phyloP scores from a whole-genome alignment of 2,888 invertebrate species.

The Acronicta aceris region DNA sequence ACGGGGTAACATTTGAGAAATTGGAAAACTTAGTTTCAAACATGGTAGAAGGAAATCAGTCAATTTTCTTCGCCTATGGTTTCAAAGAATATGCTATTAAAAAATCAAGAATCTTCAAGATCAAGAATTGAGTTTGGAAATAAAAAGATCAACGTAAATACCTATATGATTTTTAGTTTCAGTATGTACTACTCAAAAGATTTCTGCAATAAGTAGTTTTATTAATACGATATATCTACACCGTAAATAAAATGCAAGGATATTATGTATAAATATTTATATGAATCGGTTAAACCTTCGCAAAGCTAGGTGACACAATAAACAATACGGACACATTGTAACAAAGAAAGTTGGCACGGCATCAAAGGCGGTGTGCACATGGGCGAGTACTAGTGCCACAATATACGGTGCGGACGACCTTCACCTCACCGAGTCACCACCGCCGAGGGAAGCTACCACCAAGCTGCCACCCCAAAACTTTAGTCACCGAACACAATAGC shows the following conservation, averaged over 20 bases:
- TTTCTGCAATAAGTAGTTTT: conserved; percentile 8
- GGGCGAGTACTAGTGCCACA: conserved; percentile 66
- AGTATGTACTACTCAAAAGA: neutral
- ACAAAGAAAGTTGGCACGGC: conserved; percentile 56
- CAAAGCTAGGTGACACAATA: conserved; percentile 50
- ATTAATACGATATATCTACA: conserved; percentile 6
- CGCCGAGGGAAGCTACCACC: conserved; percentile 65
- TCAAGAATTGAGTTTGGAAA: no score
- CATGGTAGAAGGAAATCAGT: no score
- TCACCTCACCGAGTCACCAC: conserved; percentile 50
- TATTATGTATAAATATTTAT: conserved; percentile 20
- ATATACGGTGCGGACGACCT: conserved; percentile 65
- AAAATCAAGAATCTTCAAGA: no score
- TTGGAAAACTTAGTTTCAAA: no score
- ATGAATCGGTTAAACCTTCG: conserved; percentile 42
- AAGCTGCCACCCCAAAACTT: conserved; percentile 73
- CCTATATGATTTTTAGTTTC: no score
- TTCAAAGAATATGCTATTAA: no score
- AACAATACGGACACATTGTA: conserved; percentile 44
- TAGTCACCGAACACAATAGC: conserved; percentile 85
- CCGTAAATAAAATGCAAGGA: conserved; percentile 22
- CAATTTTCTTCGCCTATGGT: no score
- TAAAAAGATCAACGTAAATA: neutral
- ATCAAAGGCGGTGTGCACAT: conserved; percentile 48
- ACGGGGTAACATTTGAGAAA: no score